These are phyloP conservation scores for Elysia crispata DNA, from an alignment of 2,888 invertebrate genomes.

Conservation along the genomic window DNA sequence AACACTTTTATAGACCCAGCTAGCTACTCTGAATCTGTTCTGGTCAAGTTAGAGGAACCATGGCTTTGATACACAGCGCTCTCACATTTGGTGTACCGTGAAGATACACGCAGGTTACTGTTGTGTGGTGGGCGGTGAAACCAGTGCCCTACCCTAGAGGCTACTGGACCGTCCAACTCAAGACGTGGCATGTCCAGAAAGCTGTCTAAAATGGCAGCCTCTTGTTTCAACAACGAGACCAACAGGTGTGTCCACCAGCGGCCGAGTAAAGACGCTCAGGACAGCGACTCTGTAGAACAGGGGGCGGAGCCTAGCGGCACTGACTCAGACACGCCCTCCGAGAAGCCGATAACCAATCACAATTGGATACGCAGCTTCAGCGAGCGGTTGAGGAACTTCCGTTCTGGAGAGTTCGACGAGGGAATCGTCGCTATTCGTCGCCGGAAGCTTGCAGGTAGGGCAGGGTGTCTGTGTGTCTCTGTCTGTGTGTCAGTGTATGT, in stretches of 20 bases:
- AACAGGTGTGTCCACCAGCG: background rate
- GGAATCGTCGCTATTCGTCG: constrained; percentile 61
- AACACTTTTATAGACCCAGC: background rate
- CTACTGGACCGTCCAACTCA: no score
- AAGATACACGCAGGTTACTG: no score
- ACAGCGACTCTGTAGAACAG: background rate
- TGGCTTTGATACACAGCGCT: no score
- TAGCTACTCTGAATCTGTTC: background rate
- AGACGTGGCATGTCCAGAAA: background rate
- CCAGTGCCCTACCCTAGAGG: no score
- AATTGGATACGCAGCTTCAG: constrained; percentile 72
- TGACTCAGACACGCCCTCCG: background rate
- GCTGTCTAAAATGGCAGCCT: constrained; percentile 3
- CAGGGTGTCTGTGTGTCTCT: no score
- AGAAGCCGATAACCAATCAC: constrained; percentile 45
- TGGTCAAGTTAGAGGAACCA: no score
- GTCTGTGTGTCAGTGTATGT: no score
- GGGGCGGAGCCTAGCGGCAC: background rate
- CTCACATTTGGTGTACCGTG: no score
- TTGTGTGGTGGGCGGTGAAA: no score
- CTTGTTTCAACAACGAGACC: constrained; percentile 2
- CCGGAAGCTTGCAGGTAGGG: constrained; percentile 67
- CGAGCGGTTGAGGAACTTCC: constrained; percentile 65
- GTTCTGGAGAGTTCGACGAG: constrained; percentile 63
- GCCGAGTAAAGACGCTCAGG: no score